Evolutionary conservation across 2,113 vertebrate species (phyloP).

Genomic region (Percopsis transmontana): DNA sequence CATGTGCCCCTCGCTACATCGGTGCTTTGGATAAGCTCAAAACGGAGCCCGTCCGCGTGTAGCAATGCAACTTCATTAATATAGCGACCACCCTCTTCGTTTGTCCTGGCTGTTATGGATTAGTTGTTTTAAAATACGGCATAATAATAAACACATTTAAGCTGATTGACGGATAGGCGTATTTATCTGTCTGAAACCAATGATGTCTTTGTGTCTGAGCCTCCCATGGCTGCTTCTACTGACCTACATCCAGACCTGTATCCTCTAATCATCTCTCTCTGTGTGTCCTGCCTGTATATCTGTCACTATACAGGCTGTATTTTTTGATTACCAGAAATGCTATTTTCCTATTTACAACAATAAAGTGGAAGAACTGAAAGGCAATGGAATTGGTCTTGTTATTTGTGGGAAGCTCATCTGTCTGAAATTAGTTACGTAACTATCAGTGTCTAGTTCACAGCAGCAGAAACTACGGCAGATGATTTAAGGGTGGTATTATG

Average conservation of each 20-base stretch:
- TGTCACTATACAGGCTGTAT: constrained; percentile 51
- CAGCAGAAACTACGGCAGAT: too few relatives aligned
- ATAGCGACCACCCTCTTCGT: constrained; percentile 1
- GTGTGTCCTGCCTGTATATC: constrained; percentile 40
- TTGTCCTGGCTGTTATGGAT: constrained; percentile 14
- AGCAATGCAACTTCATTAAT: constrained; percentile 28
- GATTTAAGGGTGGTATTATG: too few relatives aligned
- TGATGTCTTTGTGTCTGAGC: constrained; percentile 66
- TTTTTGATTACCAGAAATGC: constrained; percentile 75
- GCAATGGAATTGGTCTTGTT: background rate
- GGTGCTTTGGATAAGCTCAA: constrained; percentile 12
- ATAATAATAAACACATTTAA: constrained; percentile 13
- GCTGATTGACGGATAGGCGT: constrained; percentile 50
- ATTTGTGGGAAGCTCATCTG: background rate
- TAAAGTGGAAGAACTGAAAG: constrained; percentile 50
- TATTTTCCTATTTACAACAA: constrained; percentile 82
- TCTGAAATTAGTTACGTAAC: too few relatives aligned
- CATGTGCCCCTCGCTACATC: constrained; percentile 11
- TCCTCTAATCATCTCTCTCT: constrained; percentile 43
- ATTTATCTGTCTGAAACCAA: constrained; percentile 61
- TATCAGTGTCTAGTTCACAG: too few relatives aligned
- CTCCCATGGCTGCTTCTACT: constrained; percentile 68
- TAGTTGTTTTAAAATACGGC: constrained; percentile 10
- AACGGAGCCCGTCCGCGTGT: constrained; percentile 45
- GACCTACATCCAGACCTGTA: constrained; percentile 68